Conservation (phyloP, 2,888 invertebrate species). For the Hedychridium roseum region DNA sequence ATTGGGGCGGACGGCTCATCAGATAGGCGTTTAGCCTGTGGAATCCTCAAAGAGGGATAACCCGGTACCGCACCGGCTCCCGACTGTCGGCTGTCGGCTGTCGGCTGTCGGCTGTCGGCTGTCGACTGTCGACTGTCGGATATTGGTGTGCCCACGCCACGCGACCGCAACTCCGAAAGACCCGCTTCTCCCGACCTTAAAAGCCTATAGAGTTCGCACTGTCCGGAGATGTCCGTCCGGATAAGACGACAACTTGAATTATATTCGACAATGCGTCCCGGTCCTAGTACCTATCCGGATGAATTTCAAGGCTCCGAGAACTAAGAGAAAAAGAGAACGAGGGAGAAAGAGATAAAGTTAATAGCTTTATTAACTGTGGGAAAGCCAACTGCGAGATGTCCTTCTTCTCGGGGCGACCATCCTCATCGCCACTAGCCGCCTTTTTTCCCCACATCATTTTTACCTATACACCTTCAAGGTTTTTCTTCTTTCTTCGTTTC, state of each 20-base stretch:
- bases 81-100: too few relatives aligned
- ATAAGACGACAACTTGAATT: slow-evolving; percentile 58
- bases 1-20: slow-evolving; percentile 55
- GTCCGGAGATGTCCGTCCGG: slow-evolving; percentile 46
- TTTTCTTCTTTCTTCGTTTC: too few relatives aligned
- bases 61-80: slow-evolving; percentile 9
- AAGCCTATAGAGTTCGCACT: slow-evolving; percentile 48
- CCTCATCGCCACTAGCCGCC: not conserved
- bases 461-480: too few relatives aligned
- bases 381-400: slow-evolving; percentile 32
- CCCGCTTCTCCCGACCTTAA: slow-evolving; percentile 53
- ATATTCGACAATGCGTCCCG: slow-evolving; percentile 47
- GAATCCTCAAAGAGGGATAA: slow-evolving; percentile 27
- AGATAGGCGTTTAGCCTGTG: slow-evolving; percentile 56
- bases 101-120: too few relatives aligned
- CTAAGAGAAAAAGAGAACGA: too few relatives aligned
- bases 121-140: too few relatives aligned
- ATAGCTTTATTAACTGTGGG: slow-evolving; percentile 62
- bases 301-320: slow-evolving; percentile 41
- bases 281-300: slow-evolving; percentile 42
- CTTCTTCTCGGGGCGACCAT: not conserved
- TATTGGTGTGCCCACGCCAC: slow-evolving; percentile 50
- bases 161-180: slow-evolving; percentile 52
- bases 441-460: not conserved
- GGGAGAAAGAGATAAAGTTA: slow-evolving; percentile 57